Evolutionary conservation across 2,113 vertebrate genomes (phyloP).

Genomic region (Actinemys pallida): DNA sequence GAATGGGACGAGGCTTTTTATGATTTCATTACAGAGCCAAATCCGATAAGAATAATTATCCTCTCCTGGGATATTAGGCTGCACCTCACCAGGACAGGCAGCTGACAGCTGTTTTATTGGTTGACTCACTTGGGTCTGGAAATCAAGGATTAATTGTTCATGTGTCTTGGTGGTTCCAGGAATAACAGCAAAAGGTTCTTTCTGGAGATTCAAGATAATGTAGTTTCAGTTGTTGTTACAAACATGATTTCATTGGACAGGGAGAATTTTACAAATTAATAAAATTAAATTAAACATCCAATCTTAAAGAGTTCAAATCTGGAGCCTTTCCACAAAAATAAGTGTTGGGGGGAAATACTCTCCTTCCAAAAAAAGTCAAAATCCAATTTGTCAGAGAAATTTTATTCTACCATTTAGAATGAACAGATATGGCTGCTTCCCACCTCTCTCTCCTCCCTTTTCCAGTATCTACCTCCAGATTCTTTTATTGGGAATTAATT

Average conservation of each 20-base stretch:
- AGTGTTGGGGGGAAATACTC: background rate
- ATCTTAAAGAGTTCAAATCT: background rate
- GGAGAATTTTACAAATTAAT: constrained; percentile 57
- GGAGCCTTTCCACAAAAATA: background rate
- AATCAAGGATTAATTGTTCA: constrained; percentile 80
- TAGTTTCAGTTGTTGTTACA: constrained; percentile 72
- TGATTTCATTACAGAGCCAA: constrained; percentile 93
- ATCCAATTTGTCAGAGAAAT: background rate
- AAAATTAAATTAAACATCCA: fast-evolving
- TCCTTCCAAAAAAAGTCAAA: background rate
- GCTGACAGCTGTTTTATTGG: constrained; percentile 87
- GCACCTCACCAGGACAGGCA: constrained; percentile 87
- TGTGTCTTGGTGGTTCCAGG: constrained; percentile 74
- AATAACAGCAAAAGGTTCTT: constrained; percentile 74
- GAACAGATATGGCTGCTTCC: fast-evolving
- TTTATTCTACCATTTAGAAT: background rate
- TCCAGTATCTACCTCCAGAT: background rate
- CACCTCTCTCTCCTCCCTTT: background rate
- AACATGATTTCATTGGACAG: constrained; percentile 59
- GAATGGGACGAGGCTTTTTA: constrained; percentile 82
- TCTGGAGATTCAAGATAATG: constrained; percentile 80
- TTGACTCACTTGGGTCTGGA: constrained; percentile 77
- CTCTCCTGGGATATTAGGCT: constrained; percentile 90
- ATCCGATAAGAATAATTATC: constrained; percentile 94
- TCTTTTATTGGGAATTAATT: constrained; percentile 74